Percentiles rank a stretch among this genome's conserved stretches.
phyloP scores from a whole-genome alignment of 1,140 invertebrate species.

The Aricia agestis region DNA sequence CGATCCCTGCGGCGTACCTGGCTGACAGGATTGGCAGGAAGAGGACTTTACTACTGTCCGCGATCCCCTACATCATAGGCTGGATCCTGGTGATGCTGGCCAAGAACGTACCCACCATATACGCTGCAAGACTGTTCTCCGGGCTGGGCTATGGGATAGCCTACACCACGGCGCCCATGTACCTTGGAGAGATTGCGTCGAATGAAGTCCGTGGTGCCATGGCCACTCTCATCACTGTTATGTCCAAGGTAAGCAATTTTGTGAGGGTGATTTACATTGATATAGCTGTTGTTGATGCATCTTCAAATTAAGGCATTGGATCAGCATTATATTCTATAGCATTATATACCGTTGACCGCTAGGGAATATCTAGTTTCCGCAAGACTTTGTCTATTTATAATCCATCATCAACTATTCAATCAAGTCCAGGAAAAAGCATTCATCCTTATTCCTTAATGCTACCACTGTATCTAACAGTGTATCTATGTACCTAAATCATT shows the following conservation, averaged over 20 bases:
- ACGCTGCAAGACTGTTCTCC: slow-evolving; percentile 74
- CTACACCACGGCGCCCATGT: slow-evolving; percentile 80
- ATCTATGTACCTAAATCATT: no score
- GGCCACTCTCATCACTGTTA: slow-evolving; percentile 82
- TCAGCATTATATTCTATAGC: no score
- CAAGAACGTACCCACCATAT: slow-evolving; percentile 71
- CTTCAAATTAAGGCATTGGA: no score
- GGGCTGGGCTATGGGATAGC: slow-evolving; percentile 83
- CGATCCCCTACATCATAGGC: slow-evolving; percentile 79
- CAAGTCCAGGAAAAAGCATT: no score
- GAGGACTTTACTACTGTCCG: slow-evolving; percentile 78
- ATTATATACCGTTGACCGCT: no score
- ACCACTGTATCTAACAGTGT: no score
- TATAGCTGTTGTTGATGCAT: no score
- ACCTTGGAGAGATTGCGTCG: slow-evolving; percentile 82
- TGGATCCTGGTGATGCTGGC: slow-evolving; percentile 81
- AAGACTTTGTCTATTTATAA: no score
- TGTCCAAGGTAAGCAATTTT: slow-evolving; percentile 64
- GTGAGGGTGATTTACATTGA: no score
- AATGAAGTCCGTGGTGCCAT: slow-evolving; percentile 82
- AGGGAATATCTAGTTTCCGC: no score
- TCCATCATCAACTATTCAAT: no score
- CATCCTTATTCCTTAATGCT: no score
- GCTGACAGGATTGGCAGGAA: slow-evolving; percentile 81
- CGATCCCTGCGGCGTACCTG: slow-evolving; percentile 68